phyloP scores from a whole-genome alignment of 2,113 vertebrate species.

The Chlorodrepanis virens region DNA sequence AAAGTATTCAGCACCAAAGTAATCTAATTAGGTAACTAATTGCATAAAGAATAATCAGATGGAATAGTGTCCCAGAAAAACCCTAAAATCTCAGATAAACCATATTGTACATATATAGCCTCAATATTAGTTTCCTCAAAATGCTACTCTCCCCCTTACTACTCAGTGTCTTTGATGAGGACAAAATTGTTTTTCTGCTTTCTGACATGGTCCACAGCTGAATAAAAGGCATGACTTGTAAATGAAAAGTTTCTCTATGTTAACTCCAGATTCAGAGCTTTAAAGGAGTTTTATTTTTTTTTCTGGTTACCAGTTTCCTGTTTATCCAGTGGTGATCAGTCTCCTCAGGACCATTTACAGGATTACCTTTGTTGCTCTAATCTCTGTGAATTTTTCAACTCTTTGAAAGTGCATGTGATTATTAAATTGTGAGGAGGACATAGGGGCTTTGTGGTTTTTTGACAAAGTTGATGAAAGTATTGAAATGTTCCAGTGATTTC shows the following conservation, averaged over 20 bases:
- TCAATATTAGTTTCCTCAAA: background rate
- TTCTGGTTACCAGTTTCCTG: background rate
- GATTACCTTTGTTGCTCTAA: background rate
- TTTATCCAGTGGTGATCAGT: background rate
- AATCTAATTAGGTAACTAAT: background rate
- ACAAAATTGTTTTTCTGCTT: background rate
- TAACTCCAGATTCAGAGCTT: background rate
- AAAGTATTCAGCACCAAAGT: background rate
- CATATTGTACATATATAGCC: background rate
- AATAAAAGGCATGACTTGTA: background rate
- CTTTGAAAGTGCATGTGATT: background rate
- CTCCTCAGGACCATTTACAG: background rate
- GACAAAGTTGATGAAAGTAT: background rate
- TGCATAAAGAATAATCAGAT: background rate
- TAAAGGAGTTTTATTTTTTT: background rate
- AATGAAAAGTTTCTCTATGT: background rate
- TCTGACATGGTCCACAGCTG: background rate
- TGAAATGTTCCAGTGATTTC: slow-evolving; percentile 1
- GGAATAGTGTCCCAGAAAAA: background rate
- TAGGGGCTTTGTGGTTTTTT: background rate
- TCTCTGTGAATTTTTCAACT: background rate
- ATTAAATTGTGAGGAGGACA: background rate
- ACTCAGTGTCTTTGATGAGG: background rate
- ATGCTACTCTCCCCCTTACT: background rate
- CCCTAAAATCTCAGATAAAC: background rate